Base-by-base conservation (phyloP, 1,140 invertebrate genomes). In the Pseudomyrmex flavicornis region DNA sequence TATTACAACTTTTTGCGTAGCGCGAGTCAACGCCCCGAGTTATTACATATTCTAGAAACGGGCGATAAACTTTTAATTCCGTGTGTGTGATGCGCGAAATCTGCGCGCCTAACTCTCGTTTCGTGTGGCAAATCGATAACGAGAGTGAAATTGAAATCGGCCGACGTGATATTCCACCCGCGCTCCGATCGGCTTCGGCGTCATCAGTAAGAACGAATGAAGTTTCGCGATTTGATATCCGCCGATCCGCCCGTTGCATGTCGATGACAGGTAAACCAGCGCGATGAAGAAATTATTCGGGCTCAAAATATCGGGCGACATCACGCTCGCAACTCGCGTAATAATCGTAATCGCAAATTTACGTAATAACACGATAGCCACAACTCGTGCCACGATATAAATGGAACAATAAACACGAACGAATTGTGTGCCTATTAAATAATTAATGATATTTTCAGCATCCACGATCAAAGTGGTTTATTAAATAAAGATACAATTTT, bases 91-190 rank as follows among this genome's bases (percentile, higher is more conserved):
- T 88, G 75, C 59, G 75, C 69, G 52, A 58, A 17, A 2, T 52
- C 65, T 22, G 58, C 26, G 56, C 70, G 73, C 48, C 72, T 56
- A 75, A 75, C 76, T 88, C 76, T 77, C 87, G 73, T 82, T 82
- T 72, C 70, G 35, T 17, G 52, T 70, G 65, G 44, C 56, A 69
- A 48, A 85, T 88, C 86, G 83, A 88, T 88, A 88, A 88, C 86
- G 83, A 88, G 83, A 88, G 87, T 82, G 86, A 88, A 88, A 88
- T 88, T 88, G 82, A 87, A 88, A 88, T 82, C 84, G 87, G 50
- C 56, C 76, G 56, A 54, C 63, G 50, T 56, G 59, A 44, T 73
- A 72, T 13, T 0, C 54, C 82, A 54, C 46, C 26, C 63, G 70
- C 63, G 82, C 59, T 66, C 48, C 63, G 50, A 68, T 46, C 46